phyloP scores from a whole-genome alignment of 2,888 invertebrate genomes.

The Melieria omissa region DNA sequence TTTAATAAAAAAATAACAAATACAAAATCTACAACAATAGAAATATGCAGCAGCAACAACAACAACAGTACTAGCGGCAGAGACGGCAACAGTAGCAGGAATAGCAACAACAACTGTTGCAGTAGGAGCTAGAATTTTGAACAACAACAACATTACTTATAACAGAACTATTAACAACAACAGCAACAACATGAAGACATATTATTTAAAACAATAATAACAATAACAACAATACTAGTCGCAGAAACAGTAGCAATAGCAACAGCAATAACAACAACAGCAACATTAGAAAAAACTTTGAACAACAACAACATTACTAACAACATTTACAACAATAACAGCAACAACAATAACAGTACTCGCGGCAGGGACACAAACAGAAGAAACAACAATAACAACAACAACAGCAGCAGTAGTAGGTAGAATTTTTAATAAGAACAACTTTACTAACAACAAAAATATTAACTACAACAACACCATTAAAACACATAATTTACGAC shows the following conservation, averaged over 20 bases:
- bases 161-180: constrained; percentile 1
- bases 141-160: background rate
- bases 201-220: background rate
- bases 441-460: background rate
- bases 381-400: background rate
- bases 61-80: background rate
- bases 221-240: background rate
- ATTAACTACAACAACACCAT: background rate
- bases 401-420: background rate
- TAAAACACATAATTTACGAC: background rate
- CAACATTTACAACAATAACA: background rate
- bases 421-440: background rate
- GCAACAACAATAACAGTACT: background rate
- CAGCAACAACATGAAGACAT: background rate
- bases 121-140: background rate
- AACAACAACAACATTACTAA: background rate
- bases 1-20: too few species aligned
- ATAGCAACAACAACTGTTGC: background rate
- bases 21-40: background rate
- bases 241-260: background rate
- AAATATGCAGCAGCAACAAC: background rate
- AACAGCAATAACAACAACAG: background rate
- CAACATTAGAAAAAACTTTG: background rate
- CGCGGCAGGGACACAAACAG: background rate
- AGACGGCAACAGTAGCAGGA: background rate